A percentile compares a stretch with the other conserved stretches of the same genome.
These are phyloP conservation scores for Sisyra terminalis DNA, from an alignment of 2,888 invertebrate genomes.

Conservation along the genomic window DNA sequence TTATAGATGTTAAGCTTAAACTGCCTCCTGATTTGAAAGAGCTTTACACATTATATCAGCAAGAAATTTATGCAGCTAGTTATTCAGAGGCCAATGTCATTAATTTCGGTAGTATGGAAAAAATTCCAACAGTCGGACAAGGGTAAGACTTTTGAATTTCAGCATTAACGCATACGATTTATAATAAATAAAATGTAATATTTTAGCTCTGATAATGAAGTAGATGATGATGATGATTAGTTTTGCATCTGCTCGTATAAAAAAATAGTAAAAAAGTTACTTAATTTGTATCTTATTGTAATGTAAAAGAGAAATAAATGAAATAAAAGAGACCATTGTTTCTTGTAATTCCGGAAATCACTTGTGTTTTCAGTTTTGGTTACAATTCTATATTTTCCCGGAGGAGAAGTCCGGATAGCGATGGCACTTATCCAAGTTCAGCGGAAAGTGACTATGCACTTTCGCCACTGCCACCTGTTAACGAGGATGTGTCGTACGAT, in stretches of 20 bases:
- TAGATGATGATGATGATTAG: too few species aligned
- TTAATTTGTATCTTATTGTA: too few species aligned
- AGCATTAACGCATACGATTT: neutral
- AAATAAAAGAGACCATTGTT: neutral
- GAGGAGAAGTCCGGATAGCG: constrained; percentile 16
- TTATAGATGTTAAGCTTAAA: constrained; percentile 46
- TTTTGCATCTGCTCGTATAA: too few species aligned
- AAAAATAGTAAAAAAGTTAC: too few species aligned
- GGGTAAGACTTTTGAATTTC: constrained; percentile 26
- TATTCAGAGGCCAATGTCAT: constrained; percentile 45
- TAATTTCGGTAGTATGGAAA: constrained; percentile 32
- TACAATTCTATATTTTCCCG: neutral
- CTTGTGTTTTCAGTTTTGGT: too few species aligned
- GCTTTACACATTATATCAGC: constrained; percentile 67
- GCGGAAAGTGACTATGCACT: constrained; percentile 8
- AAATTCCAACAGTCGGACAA: constrained; percentile 45
- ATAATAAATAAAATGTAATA: neutral
- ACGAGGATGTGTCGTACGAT: constrained; percentile 1
- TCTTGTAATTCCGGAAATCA: constrained; percentile 1
- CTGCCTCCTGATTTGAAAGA: constrained; percentile 63
- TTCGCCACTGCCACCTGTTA: constrained; percentile 7
- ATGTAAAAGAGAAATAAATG: neutral
- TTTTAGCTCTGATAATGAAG: too few species aligned
- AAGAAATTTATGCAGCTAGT: constrained; percentile 72
- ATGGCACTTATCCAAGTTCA: constrained; percentile 11